Evolutionary conservation across 2,113 vertebrate genomes (phyloP).

Genomic region (Microcebus ravelobensis): DNA sequence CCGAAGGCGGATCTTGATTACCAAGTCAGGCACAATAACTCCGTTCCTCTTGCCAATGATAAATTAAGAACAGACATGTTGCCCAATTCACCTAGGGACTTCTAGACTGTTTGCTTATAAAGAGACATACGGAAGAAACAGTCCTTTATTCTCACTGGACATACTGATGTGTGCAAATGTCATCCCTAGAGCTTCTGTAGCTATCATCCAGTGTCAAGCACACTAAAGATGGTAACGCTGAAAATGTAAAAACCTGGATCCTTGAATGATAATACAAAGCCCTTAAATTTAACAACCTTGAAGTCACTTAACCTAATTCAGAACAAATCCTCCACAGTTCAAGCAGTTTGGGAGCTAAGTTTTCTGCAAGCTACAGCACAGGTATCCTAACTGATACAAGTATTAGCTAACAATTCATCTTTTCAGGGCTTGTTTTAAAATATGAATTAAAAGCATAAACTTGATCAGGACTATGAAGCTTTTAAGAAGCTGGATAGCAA

Average conservation of each 20-base stretch:
- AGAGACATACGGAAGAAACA: neutral
- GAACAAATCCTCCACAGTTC: neutral
- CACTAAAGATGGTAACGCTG: neutral
- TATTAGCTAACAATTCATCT: neutral
- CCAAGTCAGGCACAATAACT: neutral
- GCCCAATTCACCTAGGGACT: neutral
- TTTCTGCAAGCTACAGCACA: neutral
- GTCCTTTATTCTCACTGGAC: neutral
- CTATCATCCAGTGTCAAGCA: neutral
- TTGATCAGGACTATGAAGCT: neutral
- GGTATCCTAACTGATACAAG: neutral
- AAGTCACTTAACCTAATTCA: neutral
- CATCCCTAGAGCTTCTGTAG: neutral
- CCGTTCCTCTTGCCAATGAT: constrained; percentile 1
- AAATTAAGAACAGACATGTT: neutral
- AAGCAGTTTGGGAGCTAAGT: neutral
- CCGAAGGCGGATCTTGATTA: neutral
- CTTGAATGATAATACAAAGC: neutral
- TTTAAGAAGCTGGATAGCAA: neutral
- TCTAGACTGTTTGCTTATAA: neutral
- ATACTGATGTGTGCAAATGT: neutral
- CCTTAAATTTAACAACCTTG: constrained; percentile 6
- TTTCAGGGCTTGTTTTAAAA: constrained; percentile 26
- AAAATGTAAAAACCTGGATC: constrained; percentile 27
- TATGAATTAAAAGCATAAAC: neutral